Base-by-base conservation (phyloP, 2,797 vertebrate genomes). In the Pyrrhura leucotis region DNA sequence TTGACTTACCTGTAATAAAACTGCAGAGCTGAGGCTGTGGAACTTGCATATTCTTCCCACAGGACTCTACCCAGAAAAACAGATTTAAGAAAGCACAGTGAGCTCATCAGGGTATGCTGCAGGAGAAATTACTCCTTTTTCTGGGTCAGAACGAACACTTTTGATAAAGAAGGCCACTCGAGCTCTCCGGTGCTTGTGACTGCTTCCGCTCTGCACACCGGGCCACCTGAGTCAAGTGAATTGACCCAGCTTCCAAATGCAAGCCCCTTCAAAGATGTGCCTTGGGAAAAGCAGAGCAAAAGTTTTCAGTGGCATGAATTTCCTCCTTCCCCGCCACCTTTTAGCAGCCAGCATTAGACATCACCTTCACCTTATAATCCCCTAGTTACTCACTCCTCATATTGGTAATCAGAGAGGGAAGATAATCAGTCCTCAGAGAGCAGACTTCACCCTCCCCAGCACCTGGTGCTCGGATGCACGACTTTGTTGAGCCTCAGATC, bases 41-140 rank as follows among this genome's bases (percentile, higher is more conserved):
- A 85, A 22, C 47, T 81, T 77, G 22, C 21, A 13, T 33, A 42
- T 74, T 90, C 91, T 95, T 96, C 85, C 85, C 80, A 71, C 21
- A 89, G 89, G 89, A 80, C 37, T 68, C 74, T 96, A 83, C 83
- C 71, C 90, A 93, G 77, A 92, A 95, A 91, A 95, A 74, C 23
- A 85, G 63, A 79, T 88, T 84, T 85, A 71, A 93, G 87, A 53
- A 89, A 66, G 63, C 29, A 44, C 6, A 1, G 6, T 68, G 35
- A 77, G 35, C 85, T 93, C 56, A 42, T 68, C 0, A 0, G 73
- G 63, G 33, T 71, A 67, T 23, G 39, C 35, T 74, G 72, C 59
- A 68, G 67, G 54, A 88, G 73, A 80, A 90, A 85, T 44, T 50
- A 31, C 56, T 90, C 42, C 39, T 92, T 21, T 86, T 88, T 82